These are phyloP conservation scores for Tetranychus truncatus DNA, from an alignment of 2,888 invertebrate species.

Conservation along the genomic window DNA sequence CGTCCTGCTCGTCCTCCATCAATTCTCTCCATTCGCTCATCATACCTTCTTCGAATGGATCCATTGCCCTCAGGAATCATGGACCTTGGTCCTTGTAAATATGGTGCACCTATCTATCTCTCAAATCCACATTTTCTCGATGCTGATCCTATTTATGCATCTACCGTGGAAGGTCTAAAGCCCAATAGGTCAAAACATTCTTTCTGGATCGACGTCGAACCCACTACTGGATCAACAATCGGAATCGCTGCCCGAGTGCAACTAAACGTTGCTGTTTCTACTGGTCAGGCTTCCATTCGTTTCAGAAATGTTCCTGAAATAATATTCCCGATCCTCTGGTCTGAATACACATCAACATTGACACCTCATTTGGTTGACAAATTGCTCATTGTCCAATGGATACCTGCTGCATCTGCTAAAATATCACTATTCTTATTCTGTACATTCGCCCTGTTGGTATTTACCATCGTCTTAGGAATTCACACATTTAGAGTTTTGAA, in stretches of 20 bases:
- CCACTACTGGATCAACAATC: constrained; percentile 34
- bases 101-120: constrained; percentile 59
- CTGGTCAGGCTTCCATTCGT: constrained; percentile 16
- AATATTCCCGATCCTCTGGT: constrained; percentile 23
- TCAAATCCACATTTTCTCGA: constrained; percentile 63
- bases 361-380: neutral
- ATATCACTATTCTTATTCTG: neutral
- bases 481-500: neutral
- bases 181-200: constrained; percentile 48
- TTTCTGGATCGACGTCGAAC: constrained; percentile 55
- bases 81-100: constrained; percentile 20
- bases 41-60: neutral
- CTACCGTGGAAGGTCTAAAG: constrained; percentile 41
- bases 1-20: neutral
- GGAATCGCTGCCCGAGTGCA: constrained; percentile 47
- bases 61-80: constrained; percentile 21
- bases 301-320: constrained; percentile 21
- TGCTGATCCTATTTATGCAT: constrained; percentile 46
- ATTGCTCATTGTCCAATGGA: neutral
- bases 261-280: constrained; percentile 40
- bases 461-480: constrained; percentile 1
- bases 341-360: neutral
- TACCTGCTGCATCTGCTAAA: neutral
- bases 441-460: neutral
- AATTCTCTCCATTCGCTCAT: neutral